These are phyloP conservation scores for Zophobas atratus DNA, from an alignment of 1,140 invertebrate species.

Conservation along the genomic window DNA sequence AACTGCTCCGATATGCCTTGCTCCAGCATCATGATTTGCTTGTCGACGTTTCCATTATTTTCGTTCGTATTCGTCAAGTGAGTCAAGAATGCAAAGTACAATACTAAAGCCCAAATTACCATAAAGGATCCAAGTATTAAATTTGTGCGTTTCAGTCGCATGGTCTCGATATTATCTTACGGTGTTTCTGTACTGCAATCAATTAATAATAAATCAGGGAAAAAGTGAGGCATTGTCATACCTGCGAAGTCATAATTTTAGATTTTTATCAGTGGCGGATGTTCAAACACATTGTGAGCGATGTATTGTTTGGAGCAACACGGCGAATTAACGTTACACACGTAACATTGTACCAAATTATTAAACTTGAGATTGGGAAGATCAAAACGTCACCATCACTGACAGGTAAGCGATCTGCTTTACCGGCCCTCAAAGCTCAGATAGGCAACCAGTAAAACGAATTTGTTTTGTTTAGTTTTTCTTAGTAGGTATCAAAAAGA, in stretches of 20 bases:
- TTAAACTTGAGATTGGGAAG: neutral
- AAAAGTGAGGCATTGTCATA: conserved; percentile 10
- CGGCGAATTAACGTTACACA: conserved; percentile 10
- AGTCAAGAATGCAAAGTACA: conserved; percentile 62
- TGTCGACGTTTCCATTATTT: conserved; percentile 53
- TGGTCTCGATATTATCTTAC: conserved; percentile 29
- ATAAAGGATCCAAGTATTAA: conserved; percentile 59
- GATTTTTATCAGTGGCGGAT: conserved; percentile 40
- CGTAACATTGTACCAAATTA: conserved; percentile 26
- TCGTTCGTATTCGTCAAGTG: conserved; percentile 54
- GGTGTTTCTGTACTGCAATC: conserved; percentile 15
- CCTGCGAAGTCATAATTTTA: conserved; percentile 36
- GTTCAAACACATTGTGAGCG: conserved; percentile 15
- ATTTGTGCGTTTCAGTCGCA: conserved; percentile 58
- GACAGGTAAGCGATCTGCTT: conserved; percentile 24
- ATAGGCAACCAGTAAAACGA: too few relatives aligned
- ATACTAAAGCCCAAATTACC: conserved; percentile 62
- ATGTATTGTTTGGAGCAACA: conserved; percentile 8
- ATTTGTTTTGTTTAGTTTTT: too few relatives aligned
- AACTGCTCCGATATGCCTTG: conserved; percentile 63
- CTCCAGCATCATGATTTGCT: conserved; percentile 62
- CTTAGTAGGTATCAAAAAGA: too few relatives aligned
- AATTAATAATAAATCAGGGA: neutral
- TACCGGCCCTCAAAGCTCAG: neutral
- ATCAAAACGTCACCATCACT: conserved; percentile 21